Base-by-base conservation (phyloP, 2,797 vertebrate genomes). In the Garrulus glandarius region DNA sequence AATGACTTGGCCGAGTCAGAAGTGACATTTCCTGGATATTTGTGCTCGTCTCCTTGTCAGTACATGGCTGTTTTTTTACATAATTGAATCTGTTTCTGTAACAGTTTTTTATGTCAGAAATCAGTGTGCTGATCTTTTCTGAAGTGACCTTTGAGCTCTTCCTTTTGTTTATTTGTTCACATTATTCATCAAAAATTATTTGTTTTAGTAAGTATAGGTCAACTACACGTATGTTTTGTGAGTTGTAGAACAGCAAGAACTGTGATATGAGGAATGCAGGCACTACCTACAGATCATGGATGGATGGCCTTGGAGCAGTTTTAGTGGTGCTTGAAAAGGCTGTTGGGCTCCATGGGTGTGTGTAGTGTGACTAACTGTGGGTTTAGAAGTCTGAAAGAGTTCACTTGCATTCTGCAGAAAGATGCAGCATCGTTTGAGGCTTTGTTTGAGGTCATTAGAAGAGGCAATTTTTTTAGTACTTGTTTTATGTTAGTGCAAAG, bases 371-470 rank as follows among this genome's bases (percentile, higher is more conserved):
- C 13, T 34, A 19, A 15, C 15, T 52, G 16, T 81, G 47, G 15
- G 6, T 64, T 41, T 84, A 29, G 32, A 68, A 63, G 10, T 20
- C 29, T 70, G 29, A 55, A 84, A 24, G 34, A 34, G 61, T 59
- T 76, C 39, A 6, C 15, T n/a, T 77, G 27, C 52, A 46, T 21
- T 32, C 39, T 20, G 36, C 30, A 57, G 12, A 37, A n/a, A 77
- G 19, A 30, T n/a, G 17, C 1, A 0, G 21, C 4, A 0, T 41
- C 16, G 41, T 41, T 52, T 6, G 49, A 81, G 24, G 24, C 4
- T 0, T 41, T 41, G 41, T 41, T 52, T 6, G 49, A 81, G 24
- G 24, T 12, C 21, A 46, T 77, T 53, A 46, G 19, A 68, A 22
- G 9, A 43, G 15, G 34, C 44, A 3, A 13, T 41, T 26, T 76